Percentiles rank a stretch among this genome's conserved stretches.
Evolutionary conservation across 2,797 vertebrate species (phyloP).

Genomic region (Phataginus tricuspis): DNA sequence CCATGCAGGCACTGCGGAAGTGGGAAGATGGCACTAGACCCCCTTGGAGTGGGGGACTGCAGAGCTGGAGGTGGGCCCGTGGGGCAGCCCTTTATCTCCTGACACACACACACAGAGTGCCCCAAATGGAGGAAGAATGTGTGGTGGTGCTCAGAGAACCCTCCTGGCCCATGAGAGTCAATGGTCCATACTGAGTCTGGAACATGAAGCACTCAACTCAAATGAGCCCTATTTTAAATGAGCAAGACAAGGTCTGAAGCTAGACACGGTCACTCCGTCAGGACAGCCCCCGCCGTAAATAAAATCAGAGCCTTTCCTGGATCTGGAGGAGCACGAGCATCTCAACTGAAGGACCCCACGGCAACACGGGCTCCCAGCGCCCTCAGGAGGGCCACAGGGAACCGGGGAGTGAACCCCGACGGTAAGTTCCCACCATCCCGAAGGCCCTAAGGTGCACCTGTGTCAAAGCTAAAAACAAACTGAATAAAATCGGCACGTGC

Average conservation of each 20-base stretch:
- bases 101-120: neutral
- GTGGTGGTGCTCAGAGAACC: neutral
- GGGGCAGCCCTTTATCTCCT: too few relatives aligned
- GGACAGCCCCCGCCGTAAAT: neutral
- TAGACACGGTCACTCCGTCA: rapidly evolving
- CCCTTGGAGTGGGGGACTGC: neutral
- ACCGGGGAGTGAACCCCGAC: neutral
- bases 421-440: neutral
- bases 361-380: neutral
- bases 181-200: neutral
- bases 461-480: neutral
- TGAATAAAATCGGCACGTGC: rapidly evolving
- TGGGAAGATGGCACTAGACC: rapidly evolving
- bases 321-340: rapidly evolving
- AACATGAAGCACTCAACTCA: neutral
- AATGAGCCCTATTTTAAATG: neutral
- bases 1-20: neutral
- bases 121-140: neutral
- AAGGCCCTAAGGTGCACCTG: neutral
- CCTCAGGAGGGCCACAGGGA: neutral
- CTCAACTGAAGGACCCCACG: too few relatives aligned
- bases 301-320: neutral
- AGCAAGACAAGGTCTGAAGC: neutral
- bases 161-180: neutral
- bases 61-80: rapidly evolving